Evolutionary conservation across 2,797 vertebrate species (phyloP), one percentile per base, ranked within the genome.

Genomic region (Acanthiza pusilla): DNA sequence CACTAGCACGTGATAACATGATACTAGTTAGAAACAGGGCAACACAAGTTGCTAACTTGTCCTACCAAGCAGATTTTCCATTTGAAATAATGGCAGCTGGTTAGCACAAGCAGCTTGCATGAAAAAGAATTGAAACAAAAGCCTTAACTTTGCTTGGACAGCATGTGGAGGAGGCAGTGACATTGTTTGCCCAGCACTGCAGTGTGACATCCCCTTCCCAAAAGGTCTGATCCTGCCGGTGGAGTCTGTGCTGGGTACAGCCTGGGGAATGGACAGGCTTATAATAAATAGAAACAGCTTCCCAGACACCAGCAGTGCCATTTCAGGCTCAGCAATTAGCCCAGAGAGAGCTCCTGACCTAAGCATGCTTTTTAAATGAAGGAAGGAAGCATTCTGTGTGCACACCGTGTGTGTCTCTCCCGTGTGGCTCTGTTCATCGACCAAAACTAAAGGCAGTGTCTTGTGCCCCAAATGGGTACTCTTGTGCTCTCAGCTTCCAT

Each of bases 381-480:
- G 42, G 63, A 53, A 12, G 29, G 30, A 51, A 85, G 23, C 29
- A 12, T 43, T 74, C 53, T 48, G 61, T 51, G 29, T 38, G 36
- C 20, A 30, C 13, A 15, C 3, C 0, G 0, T 6, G 10, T 26
- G 36, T 27, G 5, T 25, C 3, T 43, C 27, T 66, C 40, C 38
- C 0, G 0, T 42, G 54, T 50, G 34, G 5, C 22, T 54, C 50
- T 79, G 38, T 53, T 75, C 66, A 51, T 53, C 1, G 4, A 48
- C 42, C 54, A 57, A 71, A 70, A 34, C 48, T 55, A 42, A 40
- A 70, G 18, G 17, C 10, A 21, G 26, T 20, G 13, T 21, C 38
- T n/a, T 43, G 18, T n/a, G 32, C 26, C 40, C 11, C 54, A 63
- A 4, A 55, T 8, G 45, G 16, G 8, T n/a, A 26, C 10, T 73